phyloP scores from a whole-genome alignment of 2,113 vertebrate genomes.

The Corythoichthys intestinalis region DNA sequence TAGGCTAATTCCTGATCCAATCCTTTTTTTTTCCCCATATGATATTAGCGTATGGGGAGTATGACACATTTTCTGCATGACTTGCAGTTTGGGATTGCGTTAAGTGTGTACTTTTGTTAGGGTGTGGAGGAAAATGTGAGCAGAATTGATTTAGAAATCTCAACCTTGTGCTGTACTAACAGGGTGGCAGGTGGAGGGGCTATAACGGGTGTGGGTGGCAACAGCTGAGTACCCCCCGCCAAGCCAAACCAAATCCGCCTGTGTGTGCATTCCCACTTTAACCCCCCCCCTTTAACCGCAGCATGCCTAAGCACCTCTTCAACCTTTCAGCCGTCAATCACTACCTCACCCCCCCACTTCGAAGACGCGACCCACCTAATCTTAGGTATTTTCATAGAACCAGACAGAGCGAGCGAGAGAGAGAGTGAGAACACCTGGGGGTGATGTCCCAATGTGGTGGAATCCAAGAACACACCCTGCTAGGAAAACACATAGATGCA shows the following conservation, averaged over 20 bases:
- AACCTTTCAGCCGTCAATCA: slow-evolving; percentile 76
- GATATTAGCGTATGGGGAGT: not conserved
- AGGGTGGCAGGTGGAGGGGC: slow-evolving; percentile 44
- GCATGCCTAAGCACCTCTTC: slow-evolving; percentile 72
- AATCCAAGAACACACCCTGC: slow-evolving; percentile 75
- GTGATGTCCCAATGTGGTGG: slow-evolving; percentile 72
- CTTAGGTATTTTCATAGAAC: slow-evolving; percentile 72
- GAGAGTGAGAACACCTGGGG: slow-evolving; percentile 63
- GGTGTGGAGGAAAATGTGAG: slow-evolving; percentile 53
- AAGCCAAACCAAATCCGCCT: slow-evolving; percentile 29
- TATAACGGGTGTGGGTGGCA: slow-evolving; percentile 69
- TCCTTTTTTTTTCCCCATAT: not conserved
- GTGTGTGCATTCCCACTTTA: slow-evolving; percentile 45
- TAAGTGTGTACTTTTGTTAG: slow-evolving; percentile 27
- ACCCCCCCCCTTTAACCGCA: slow-evolving; percentile 31
- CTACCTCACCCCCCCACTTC: slow-evolving; percentile 34
- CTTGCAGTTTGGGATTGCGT: slow-evolving; percentile 3
- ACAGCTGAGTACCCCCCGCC: slow-evolving; percentile 57
- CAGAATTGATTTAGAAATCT: slow-evolving; percentile 62
- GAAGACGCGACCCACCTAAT: slow-evolving; percentile 70
- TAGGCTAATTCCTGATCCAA: too few species aligned
- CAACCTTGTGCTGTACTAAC: slow-evolving; percentile 54
- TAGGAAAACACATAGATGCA: slow-evolving; percentile 66
- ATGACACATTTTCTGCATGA: not conserved
- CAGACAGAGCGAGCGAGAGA: slow-evolving; percentile 15